A percentile compares a stretch with the other conserved stretches of the same genome.
Evolutionary conservation across 2,888 invertebrate genomes (phyloP).

Genomic region (Pegoplata infirma): DNA sequence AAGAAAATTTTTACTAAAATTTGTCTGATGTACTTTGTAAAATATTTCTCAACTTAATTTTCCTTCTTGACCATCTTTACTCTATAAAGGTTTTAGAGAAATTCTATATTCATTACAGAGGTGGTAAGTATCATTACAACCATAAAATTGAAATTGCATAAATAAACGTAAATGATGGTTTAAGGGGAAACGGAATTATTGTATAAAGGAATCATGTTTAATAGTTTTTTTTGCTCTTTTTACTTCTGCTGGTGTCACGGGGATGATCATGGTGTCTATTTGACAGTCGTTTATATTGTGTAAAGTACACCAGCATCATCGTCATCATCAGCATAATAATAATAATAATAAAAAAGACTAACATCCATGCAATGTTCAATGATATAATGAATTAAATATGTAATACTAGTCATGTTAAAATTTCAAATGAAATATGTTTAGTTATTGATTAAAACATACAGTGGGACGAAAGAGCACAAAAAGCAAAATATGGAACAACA

Average conservation of each 20-base stretch:
- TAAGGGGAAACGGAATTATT: conserved; percentile 18
- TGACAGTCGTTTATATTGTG: not conserved
- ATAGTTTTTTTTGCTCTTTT: not conserved
- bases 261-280: not conserved
- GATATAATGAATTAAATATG: not conserved
- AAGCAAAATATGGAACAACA: no score
- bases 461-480: not conserved
- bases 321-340: not conserved
- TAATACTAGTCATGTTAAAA: not conserved
- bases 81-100: not conserved
- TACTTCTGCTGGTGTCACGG: not conserved
- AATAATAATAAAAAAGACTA: not conserved
- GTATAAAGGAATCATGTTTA: conserved; percentile 15
- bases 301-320: no score
- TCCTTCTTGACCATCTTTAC: not conserved
- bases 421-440: not conserved
- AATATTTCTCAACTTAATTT: no score
- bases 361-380: not conserved
- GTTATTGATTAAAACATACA: not conserved
- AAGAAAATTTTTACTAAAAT: no score
- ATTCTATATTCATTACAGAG: conserved; percentile 33
- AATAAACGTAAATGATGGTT: conserved; percentile 29
- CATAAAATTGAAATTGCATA: conserved; percentile 50
- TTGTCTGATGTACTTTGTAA: no score
- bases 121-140: conserved; percentile 42